Evolutionary conservation across 1,140 invertebrate species (phyloP).

Genomic region (Drosophila paulistorum): DNA sequence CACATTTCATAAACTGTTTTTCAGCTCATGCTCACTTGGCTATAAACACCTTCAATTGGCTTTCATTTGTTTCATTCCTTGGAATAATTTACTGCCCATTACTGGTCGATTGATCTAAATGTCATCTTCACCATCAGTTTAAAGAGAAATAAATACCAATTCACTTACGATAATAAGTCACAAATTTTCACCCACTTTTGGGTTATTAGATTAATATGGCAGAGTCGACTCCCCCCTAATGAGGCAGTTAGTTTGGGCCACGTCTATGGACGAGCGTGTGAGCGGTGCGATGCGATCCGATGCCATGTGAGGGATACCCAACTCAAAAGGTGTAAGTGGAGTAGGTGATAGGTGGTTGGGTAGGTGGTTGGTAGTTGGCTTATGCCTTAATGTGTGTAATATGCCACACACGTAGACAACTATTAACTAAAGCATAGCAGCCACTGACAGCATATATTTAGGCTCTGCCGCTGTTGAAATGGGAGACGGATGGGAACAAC

Average conservation of each 20-base stretch:
- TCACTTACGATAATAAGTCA: no score
- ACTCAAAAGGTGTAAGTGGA: slow-evolving; percentile 24
- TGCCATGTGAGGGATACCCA: slow-evolving; percentile 19
- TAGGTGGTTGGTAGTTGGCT: not conserved
- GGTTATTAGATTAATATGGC: no score
- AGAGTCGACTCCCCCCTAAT: not conserved
- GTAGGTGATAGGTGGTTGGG: not conserved
- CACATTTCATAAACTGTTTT: no score
- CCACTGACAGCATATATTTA: slow-evolving; percentile 46
- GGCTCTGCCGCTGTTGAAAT: slow-evolving; percentile 34
- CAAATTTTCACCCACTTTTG: no score
- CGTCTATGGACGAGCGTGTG: not conserved
- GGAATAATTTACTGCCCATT: no score
- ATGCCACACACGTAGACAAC: slow-evolving; percentile 77
- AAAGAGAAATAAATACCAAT: no score
- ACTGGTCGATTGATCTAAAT: no score
- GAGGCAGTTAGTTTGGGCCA: not conserved
- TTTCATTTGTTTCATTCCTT: no score
- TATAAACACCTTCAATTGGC: no score
- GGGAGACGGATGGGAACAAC: slow-evolving; percentile 34
- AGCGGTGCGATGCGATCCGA: slow-evolving; percentile 8
- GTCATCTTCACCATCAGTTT: no score
- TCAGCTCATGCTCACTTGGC: no score
- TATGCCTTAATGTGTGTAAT: slow-evolving; percentile 43
- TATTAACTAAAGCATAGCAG: slow-evolving; percentile 71